A percentile compares a stretch with the other conserved stretches of the same genome.
Conservation (phyloP, 2,888 invertebrate species). For the Ochropleura leucogaster region DNA sequence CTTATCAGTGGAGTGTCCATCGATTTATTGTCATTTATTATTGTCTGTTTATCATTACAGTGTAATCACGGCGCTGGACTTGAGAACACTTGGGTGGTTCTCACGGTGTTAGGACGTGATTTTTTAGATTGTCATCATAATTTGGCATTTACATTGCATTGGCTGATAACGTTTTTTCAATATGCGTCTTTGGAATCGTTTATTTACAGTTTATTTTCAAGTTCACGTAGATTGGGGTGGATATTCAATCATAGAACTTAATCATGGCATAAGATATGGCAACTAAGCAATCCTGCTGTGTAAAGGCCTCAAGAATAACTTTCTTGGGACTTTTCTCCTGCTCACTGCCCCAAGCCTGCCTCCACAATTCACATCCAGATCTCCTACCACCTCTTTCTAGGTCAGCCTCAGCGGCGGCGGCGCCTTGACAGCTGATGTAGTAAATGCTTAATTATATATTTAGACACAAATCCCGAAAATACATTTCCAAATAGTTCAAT, state of each 20-base stretch:
- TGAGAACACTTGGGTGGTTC: conserved; percentile 63
- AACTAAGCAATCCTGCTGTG: not conserved
- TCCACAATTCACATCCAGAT: too few relatives aligned
- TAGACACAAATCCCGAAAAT: too few relatives aligned
- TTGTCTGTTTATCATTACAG: conserved; percentile 67
- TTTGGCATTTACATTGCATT: not conserved
- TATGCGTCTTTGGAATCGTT: not conserved
- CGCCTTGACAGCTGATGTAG: too few relatives aligned
- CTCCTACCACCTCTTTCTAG: too few relatives aligned
- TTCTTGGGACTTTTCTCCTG: too few relatives aligned
- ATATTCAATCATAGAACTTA: not conserved
- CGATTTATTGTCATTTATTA: conserved; percentile 74
- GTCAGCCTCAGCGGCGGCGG: too few relatives aligned
- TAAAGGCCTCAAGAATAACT: too few relatives aligned
- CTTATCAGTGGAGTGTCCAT: conserved; percentile 65
- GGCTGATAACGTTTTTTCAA: not conserved
- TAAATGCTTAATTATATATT: too few relatives aligned
- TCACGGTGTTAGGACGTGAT: conserved; percentile 54
- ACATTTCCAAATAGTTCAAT: too few relatives aligned
- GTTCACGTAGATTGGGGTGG: not conserved
- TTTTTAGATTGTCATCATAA: conserved; percentile 30
- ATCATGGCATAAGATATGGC: not conserved
- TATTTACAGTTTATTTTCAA: not conserved
- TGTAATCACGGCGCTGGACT: conserved; percentile 70
- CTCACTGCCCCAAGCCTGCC: too few relatives aligned